Evolutionary conservation across 2,797 vertebrate genomes (phyloP).

Genomic region (Trematomus bernacchii): DNA sequence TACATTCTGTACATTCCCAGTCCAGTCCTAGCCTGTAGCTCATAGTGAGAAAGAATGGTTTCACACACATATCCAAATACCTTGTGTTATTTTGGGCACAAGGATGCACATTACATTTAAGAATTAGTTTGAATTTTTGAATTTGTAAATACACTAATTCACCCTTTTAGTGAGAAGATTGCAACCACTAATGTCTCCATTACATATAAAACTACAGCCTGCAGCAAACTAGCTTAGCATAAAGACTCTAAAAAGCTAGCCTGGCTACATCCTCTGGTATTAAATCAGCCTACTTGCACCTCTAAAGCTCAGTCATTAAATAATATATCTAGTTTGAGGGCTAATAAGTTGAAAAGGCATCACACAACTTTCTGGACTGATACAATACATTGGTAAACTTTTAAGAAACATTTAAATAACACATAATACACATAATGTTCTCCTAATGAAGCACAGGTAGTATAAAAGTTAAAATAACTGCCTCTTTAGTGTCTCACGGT

Average conservation of each 20-base stretch:
- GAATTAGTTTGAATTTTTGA: conserved; percentile 19
- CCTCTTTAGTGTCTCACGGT: conserved; percentile 22
- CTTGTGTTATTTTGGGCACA: background rate
- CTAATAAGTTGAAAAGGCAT: too few relatives aligned
- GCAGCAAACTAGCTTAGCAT: too few relatives aligned
- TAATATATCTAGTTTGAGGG: too few relatives aligned
- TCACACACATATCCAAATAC: background rate
- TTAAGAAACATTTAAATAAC: background rate
- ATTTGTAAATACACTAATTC: background rate
- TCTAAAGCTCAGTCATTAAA: too few relatives aligned
- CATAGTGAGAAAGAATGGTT: conserved; percentile 3
- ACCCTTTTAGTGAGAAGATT: background rate
- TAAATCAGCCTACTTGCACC: too few relatives aligned
- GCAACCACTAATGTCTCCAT: background rate
- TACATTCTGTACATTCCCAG: conserved; percentile 70
- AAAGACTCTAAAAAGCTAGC: too few relatives aligned
- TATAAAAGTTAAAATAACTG: conserved; percentile 2
- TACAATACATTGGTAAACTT: background rate
- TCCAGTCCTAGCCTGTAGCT: conserved; percentile 63
- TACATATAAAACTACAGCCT: background rate
- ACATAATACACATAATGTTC: too few relatives aligned
- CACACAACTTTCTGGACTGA: background rate
- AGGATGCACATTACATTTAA: background rate
- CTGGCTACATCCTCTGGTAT: too few relatives aligned
- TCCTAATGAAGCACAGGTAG: background rate